Conservation (phyloP, 2,888 invertebrate genomes). For the Lasioglossum pauxillum region DNA sequence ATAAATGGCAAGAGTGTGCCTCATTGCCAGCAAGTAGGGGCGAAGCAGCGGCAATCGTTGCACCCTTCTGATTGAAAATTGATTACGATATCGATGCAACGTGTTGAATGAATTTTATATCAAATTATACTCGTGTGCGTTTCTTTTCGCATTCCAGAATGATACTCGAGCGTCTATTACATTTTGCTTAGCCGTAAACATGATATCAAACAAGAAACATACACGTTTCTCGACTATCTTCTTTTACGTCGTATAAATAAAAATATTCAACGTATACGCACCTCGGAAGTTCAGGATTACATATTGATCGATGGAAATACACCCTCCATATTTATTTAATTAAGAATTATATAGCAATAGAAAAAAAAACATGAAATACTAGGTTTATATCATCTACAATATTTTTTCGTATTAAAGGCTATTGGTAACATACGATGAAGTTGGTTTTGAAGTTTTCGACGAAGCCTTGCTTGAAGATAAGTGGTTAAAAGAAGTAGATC, state of each 20-base stretch:
- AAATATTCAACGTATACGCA: conserved; percentile 24
- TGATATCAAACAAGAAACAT: conserved; percentile 42
- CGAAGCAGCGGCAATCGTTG: conserved; percentile 94
- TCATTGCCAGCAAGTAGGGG: conserved; percentile 93
- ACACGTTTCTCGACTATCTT: conserved; percentile 33
- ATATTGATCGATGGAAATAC: background rate
- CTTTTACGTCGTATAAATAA: conserved; percentile 35
- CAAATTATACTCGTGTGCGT: conserved; percentile 32
- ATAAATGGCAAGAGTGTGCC: conserved; percentile 92
- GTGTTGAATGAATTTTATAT: conserved; percentile 47
- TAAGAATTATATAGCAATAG: background rate
- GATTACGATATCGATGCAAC: conserved; percentile 21
- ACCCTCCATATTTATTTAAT: background rate
- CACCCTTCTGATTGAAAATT: conserved; percentile 84
- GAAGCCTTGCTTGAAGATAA: background rate
- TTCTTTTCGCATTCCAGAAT: conserved; percentile 52
- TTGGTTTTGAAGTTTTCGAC: background rate
- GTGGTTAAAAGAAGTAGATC: background rate
- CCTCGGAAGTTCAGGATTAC: background rate
- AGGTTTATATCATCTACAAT: background rate
- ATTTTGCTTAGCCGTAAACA: conserved; percentile 32
- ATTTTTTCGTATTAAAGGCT: background rate
- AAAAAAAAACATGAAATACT: background rate
- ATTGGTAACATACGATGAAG: background rate
- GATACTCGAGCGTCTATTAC: conserved; percentile 33